Evolutionary conservation across 2,888 invertebrate species (phyloP), one percentile per base, ranked within the genome.

Genomic region (Xestoiulus laeticollis): DNA sequence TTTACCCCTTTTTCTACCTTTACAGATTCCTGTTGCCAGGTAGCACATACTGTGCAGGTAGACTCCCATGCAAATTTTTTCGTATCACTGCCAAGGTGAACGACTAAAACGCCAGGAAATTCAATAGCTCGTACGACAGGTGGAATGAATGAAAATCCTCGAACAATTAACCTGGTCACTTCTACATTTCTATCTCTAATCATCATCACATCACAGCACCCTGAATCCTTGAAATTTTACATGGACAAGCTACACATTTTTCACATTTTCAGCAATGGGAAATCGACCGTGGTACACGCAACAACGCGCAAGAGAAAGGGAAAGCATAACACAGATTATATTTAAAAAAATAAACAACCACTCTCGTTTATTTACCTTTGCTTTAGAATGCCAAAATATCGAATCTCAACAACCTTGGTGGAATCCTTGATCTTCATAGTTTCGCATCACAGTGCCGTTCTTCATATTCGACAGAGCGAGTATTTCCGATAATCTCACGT

Each of bases 351-450:
- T 38, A 38, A 38, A 38, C 38, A 38, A 38, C 38, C 53, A 19
- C n/a, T 53, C 6, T 19, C 26, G 68, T 68, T 68, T 68, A 68
- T 68, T 68, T 68, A 68, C 68, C 68, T 68, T 68, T 8, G 68
- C 26, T 68, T 68, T 10, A 68, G 26, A 53, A 53, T 53, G 53
- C n/a, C 53, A 53, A 53, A 53, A 38, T n/a, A 26, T 68, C 59
- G 59, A n/a, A 59, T 59, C 59, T 68, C 26, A 68, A 68, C 68
- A 68, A 26, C 68, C 68, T 68, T n/a, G 22, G 68, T 68, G 59
- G n/a, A 59, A 59, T 59, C 59, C 59, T 59, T 59, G 16, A n/a
- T 59, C 68, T 68, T 68, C 68, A 68, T 26, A 22, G 68, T 26
- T 68, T 26, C 26, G 22, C 26, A 68, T 68, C 26, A 12, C 10